Evolutionary conservation across 1,140 invertebrate species (phyloP), one percentile per base, ranked within the genome.

Genomic region (Drosophila equinoxialis): DNA sequence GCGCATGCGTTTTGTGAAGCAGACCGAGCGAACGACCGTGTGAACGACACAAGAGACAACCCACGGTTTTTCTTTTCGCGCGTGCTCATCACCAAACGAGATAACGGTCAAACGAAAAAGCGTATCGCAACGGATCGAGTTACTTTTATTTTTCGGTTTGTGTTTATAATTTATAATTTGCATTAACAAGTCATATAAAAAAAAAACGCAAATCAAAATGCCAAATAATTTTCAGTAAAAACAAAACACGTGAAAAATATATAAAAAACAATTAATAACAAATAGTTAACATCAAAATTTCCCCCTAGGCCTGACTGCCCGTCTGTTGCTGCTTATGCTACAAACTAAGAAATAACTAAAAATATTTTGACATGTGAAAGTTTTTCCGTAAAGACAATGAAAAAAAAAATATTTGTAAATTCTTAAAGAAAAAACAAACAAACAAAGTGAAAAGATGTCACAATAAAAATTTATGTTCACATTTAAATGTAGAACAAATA

Each of bases 291-390:
- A 11, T 0, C 7, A 17, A 10, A 10, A 23, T 23, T 8, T 3
- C 5, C 42, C 42, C 14, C 42, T 45, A 45, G 42, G 14, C 42
- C n/a, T 6, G 30, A 30, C 30, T 1, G 30, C 30, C 26, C 3
- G 30, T 3, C 30, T 30, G 30, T 30, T 30, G 1, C 30, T 17
- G 11, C 11, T n/a, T 14, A 17, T 45, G 14, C 13, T 17, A 45
- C 5, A 45, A 45, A 14, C 14, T 14, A 6, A n/a, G n/a, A 6
- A 10, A 23, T 35, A 45, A 30, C 30, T 30, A 30, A 30, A 30
- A 6, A 57, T 41, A 55, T 55, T 26, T 77, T 45, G 59, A 30
- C 45, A 74, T 86, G 79, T 86, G 82, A 86, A 86, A 86, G 82
- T 86, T 78, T 55, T 17, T 30, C 35, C 45, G 45, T 51, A 41